Conservation (phyloP, 2,113 vertebrate genomes). For the Nannospalax galili region DNA sequence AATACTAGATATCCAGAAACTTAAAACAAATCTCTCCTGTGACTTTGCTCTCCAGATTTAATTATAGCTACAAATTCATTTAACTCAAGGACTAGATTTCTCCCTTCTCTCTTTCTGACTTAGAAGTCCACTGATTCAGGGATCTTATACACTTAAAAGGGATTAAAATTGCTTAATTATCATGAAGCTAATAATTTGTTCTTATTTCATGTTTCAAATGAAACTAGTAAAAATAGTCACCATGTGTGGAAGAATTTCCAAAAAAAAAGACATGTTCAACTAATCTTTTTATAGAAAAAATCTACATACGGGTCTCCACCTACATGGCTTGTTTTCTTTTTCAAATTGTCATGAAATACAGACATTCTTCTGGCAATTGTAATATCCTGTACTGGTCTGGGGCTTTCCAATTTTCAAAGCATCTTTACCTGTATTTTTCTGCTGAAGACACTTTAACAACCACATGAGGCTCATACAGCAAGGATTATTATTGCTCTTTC, state of each 20-base stretch:
- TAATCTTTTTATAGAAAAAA: neutral
- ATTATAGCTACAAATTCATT: conserved; percentile 1
- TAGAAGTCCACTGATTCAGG: neutral
- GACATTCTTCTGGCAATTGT: neutral
- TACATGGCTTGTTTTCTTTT: conserved; percentile 11
- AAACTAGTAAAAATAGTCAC: neutral
- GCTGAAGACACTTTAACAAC: neutral
- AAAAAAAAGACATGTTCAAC: neutral
- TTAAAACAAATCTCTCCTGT: neutral
- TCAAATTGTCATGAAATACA: neutral
- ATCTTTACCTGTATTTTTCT: neutral
- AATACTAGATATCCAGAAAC: neutral
- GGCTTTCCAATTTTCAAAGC: neutral
- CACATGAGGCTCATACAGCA: neutral
- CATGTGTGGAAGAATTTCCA: neutral
- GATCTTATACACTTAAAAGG: conserved; percentile 32
- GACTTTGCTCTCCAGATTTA: conserved; percentile 25
- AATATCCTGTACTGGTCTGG: neutral
- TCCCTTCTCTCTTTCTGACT: conserved; percentile 1
- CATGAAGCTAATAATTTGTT: neutral
- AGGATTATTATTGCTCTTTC: neutral
- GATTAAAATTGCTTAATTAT: conserved; percentile 21
- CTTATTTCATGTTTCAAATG: conserved; percentile 47
- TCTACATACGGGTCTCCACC: neutral
- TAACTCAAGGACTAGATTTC: neutral